Percentiles rank a stretch among this genome's conserved stretches.
phyloP scores from a whole-genome alignment of 2,797 vertebrate genomes.

The Astyanax mexicanus region DNA sequence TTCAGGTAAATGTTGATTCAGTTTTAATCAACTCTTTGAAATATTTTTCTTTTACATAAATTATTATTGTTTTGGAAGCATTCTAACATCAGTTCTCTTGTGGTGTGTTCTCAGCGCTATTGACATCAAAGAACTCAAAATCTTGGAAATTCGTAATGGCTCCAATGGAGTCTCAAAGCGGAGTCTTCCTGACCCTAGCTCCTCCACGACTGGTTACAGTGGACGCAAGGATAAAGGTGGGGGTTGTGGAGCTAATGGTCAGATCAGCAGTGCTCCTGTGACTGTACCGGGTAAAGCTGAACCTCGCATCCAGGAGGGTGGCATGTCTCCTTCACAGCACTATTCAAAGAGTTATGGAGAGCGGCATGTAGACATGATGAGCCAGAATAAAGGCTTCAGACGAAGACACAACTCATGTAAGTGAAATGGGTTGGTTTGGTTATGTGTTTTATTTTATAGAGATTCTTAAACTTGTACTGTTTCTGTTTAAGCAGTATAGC shows the following conservation, averaged over 20 bases:
- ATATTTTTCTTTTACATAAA: not conserved
- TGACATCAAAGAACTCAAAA: conserved; percentile 97
- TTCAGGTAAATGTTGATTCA: conserved; percentile 85
- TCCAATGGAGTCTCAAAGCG: conserved; percentile 53
- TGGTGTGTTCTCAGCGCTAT: conserved; percentile 83
- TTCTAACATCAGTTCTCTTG: not conserved
- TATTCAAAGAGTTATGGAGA: conserved; percentile 95
- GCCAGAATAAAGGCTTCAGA: conserved; percentile 89
- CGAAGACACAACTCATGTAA: conserved; percentile 96
- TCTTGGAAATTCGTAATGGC: conserved; percentile 86
- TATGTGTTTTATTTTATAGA: no score
- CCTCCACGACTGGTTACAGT: conserved; percentile 1
- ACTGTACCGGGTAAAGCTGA: conserved; percentile 85
- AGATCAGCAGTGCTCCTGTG: conserved; percentile 80
- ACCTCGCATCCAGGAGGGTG: conserved; percentile 70
- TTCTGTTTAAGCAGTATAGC: not conserved
- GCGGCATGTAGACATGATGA: conserved; percentile 83
- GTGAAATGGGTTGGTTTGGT: no score
- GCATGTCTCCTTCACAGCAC: conserved; percentile 81
- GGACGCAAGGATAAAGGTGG: conserved; percentile 56
- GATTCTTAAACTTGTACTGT: not conserved
- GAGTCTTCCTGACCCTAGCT: conserved; percentile 28
- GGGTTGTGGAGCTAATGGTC: conserved; percentile 62
- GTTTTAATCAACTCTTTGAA: no score
- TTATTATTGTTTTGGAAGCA: not conserved